Percentiles rank a stretch among this genome's conserved stretches.
Evolutionary conservation across 1,140 invertebrate species (phyloP).

Genomic region (Macrocentrus cingulum): DNA sequence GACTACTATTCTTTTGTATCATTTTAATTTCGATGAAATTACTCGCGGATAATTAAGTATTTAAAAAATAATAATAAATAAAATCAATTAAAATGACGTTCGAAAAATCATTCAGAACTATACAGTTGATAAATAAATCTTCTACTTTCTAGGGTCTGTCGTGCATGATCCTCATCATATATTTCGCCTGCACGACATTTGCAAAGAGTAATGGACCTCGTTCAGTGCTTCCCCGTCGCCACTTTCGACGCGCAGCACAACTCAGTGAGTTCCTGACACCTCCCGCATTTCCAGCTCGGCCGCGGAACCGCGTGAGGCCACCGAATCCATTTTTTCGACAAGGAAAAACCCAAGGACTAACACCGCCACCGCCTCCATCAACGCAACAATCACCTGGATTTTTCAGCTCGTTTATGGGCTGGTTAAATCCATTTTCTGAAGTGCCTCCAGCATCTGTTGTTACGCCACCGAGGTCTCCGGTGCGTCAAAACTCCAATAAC

Average conservation of each 20-base stretch:
- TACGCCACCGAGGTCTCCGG: not conserved
- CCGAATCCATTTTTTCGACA: slow-evolving; percentile 8
- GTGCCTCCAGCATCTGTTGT: slow-evolving; percentile 10
- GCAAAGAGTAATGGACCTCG: slow-evolving; percentile 18
- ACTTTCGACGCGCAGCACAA: slow-evolving; percentile 32
- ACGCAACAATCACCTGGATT: slow-evolving; percentile 38
- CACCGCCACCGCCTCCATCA: slow-evolving; percentile 16
- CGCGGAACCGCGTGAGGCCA: slow-evolving; percentile 20
- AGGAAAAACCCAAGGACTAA: not conserved
- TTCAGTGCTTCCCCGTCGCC: slow-evolving; percentile 14
- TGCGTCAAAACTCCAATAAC: no score
- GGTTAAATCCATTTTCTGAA: slow-evolving; percentile 47
- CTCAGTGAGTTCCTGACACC: slow-evolving; percentile 51
- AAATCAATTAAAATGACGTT: no score
- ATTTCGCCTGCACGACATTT: not conserved
- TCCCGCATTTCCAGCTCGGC: slow-evolving; percentile 27
- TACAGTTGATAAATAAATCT: no score
- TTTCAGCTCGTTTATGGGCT: slow-evolving; percentile 44
- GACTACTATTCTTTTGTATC: no score
- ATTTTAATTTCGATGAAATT: no score
- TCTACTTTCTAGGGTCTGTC: slow-evolving; percentile 40
- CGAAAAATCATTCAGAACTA: no score
- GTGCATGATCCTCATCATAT: slow-evolving; percentile 41
- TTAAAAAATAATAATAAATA: no score
- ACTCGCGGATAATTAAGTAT: no score